Conservation (phyloP, 1,140 invertebrate genomes). For the Drosophila ficusphila region DNA sequence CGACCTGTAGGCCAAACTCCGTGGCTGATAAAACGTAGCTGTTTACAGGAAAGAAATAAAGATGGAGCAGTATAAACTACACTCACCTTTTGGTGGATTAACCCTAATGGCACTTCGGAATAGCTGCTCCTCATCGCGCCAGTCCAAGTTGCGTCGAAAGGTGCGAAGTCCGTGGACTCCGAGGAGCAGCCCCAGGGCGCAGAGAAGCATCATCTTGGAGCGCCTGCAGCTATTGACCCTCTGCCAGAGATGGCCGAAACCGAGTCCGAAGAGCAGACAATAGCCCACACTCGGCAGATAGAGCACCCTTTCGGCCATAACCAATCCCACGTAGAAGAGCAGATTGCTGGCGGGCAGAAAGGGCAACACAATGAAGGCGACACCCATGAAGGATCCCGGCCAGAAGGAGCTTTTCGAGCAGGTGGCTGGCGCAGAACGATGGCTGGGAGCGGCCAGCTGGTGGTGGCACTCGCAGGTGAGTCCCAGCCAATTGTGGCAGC, state of each 20-base stretch:
- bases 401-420: neutral
- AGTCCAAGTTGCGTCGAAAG: slow-evolving; percentile 93
- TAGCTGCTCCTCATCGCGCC: slow-evolving; percentile 95
- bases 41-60: neutral
- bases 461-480: slow-evolving; percentile 44
- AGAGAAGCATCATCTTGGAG: slow-evolving; percentile 71
- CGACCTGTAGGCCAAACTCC: neutral
- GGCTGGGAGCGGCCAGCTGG: slow-evolving; percentile 21
- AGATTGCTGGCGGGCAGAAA: slow-evolving; percentile 97
- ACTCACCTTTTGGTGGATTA: slow-evolving; percentile 98
- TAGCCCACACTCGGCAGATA: slow-evolving; percentile 99
- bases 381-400: slow-evolving; percentile 89
- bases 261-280: slow-evolving; percentile 95
- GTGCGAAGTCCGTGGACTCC: slow-evolving; percentile 88
- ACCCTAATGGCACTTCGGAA: slow-evolving; percentile 95
- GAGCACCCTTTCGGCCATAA: slow-evolving; percentile 96
- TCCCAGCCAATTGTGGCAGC: slow-evolving; percentile 53
- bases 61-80: too few relatives aligned
- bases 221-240: neutral
- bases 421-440: neutral
- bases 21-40: too few relatives aligned
- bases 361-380: slow-evolving; percentile 93
- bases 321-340: slow-evolving; percentile 98
- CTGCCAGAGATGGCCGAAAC: slow-evolving; percentile 87
- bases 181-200: slow-evolving; percentile 64